Evolutionary conservation across 1,140 invertebrate genomes (phyloP).

Genomic region (Neodiprion pinetum): DNA sequence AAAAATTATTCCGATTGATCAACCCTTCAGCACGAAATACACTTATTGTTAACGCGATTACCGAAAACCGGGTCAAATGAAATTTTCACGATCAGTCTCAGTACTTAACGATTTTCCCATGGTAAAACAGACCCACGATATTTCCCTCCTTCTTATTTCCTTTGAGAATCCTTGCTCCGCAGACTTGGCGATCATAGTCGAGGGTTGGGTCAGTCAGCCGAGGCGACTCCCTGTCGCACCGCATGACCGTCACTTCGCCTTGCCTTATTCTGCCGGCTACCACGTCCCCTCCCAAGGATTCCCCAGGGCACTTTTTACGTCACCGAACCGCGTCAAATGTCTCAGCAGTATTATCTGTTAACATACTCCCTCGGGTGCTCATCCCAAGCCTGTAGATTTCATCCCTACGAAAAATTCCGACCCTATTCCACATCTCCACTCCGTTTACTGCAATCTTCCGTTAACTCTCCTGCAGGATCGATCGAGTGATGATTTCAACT

Average conservation of each 20-base stretch:
- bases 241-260: background rate
- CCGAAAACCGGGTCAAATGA: background rate
- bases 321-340: conserved; percentile 42
- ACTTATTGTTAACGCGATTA: no score
- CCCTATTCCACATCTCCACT: background rate
- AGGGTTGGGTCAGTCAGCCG: background rate
- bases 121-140: background rate
- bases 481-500: no score
- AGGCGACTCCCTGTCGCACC: conserved; percentile 1
- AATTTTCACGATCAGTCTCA: background rate
- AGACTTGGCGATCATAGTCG: background rate
- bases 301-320: conserved; percentile 49
- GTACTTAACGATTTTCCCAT: background rate
- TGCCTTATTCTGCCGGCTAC: background rate
- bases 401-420: background rate
- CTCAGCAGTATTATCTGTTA: conserved; percentile 26
- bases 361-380: conserved; percentile 26
- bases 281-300: conserved; percentile 14
- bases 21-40: no score
- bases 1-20: no score
- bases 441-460: background rate
- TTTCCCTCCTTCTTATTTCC: background rate
- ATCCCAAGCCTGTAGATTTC: conserved; percentile 7
- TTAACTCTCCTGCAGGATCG: no score
- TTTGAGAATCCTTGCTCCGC: background rate